Evolutionary conservation across 1,140 invertebrate species (phyloP).

Genomic region (Cepaea nemoralis): DNA sequence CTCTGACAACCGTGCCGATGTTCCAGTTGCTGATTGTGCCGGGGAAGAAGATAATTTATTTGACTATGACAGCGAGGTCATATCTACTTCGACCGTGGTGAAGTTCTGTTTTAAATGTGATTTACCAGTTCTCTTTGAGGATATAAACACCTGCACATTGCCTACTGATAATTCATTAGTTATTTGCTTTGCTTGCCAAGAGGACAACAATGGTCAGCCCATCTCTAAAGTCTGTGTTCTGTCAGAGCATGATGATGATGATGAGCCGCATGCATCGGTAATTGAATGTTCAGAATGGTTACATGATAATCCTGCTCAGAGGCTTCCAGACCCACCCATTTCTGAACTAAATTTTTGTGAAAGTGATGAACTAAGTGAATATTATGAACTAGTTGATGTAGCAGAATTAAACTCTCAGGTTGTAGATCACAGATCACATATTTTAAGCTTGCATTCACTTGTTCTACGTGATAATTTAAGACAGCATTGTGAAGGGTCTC

Average conservation of each 20-base stretch:
- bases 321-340: background rate
- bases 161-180: background rate
- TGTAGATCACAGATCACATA: background rate
- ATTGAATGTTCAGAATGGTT: background rate
- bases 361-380: background rate
- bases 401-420: background rate
- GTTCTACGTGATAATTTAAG: slow-evolving; percentile 48
- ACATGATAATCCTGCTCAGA: background rate
- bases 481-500: slow-evolving; percentile 42
- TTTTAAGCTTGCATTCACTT: slow-evolving; percentile 47
- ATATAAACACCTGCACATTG: background rate
- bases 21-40: slow-evolving; percentile 15
- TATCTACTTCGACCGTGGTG: background rate
- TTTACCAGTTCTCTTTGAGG: background rate
- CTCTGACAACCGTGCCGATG: slow-evolving; percentile 23
- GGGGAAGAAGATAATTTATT: slow-evolving; percentile 32
- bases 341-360: background rate
- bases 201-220: background rate
- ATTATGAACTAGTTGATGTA: background rate
- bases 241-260: background rate
- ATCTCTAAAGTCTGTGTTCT: background rate
- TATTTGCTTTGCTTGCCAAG: background rate
- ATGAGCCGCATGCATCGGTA: background rate
- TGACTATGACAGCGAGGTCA: background rate
- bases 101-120: background rate